Base-by-base conservation (phyloP, 2,797 vertebrate species). In the Tinamus major region DNA sequence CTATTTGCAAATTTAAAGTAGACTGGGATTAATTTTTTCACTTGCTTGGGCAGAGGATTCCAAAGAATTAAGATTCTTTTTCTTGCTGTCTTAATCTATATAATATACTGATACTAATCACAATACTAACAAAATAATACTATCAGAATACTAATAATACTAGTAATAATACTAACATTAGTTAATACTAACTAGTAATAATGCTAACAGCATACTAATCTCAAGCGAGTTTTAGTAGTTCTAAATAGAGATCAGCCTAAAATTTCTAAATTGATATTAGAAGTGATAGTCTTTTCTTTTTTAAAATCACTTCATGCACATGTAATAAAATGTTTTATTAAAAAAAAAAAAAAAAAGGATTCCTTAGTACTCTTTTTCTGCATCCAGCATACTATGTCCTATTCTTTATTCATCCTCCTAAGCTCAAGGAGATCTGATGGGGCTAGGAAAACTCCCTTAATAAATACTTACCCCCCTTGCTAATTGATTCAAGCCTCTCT, bases 331-430 rank as follows among this genome's bases (percentile, higher is more conserved):
- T 51, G 3, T 23, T n/a, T 59, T 82, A 68, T 85, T 78, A 9
- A 85, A 46, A 13, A 65, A 92, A 71, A 80, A 76, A 71, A 35
- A 1, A 35, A 1, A 3, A 26, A 63, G 8, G 7, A 61, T 81
- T 82, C 12, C 21, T 79, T 67, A 23, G 29, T 37, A 19, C 44
- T 20, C 4, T 9, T 19, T n/a, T 7, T 17, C 5, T 2, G 4
- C 6, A 7, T 55, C 17, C 6, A 27, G 21, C 35, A 37, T 92
- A 44, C 67, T 35, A 41, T 42, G 11, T n/a, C 0, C 0, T 27
- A 23, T 48, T 70, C 33, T 69, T n/a, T 75, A 31, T 44, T 79
- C 24, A 68, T 27, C 48, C 68, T 70, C 33, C 26, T 19, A 37
- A 35, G 12, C 9, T 18, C 10, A 13, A 70, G 27, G 15, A 79